Evolutionary conservation across 2,113 vertebrate genomes (phyloP).

Genomic region (Tachysurus vachellii): DNA sequence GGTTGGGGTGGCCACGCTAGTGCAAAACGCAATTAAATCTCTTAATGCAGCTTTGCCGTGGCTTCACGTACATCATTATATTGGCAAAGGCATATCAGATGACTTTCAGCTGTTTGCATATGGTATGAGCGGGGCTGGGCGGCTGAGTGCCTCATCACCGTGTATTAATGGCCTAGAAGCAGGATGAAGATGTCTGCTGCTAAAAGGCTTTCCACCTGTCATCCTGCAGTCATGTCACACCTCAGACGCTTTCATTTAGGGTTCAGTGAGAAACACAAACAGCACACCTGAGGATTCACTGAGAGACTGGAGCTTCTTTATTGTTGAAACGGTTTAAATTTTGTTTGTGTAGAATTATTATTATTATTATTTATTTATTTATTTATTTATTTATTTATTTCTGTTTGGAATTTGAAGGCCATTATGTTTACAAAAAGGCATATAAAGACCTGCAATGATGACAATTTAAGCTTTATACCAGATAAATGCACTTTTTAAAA

Average conservation of each 20-base stretch:
- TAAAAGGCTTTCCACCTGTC: slow-evolving; percentile 50
- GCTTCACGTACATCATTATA: slow-evolving; percentile 58
- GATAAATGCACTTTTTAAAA: neutral
- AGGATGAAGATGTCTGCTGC: slow-evolving; percentile 44
- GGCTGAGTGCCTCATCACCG: slow-evolving; percentile 39
- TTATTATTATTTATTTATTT: neutral
- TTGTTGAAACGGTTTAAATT: neutral
- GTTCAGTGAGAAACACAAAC: neutral
- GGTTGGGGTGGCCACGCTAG: slow-evolving; percentile 5
- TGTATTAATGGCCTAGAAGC: slow-evolving; percentile 46
- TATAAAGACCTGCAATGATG: neutral
- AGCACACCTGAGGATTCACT: slow-evolving; percentile 40
- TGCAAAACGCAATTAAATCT: slow-evolving; percentile 52
- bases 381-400: neutral
- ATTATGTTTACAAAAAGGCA: neutral
- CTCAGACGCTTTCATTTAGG: slow-evolving; percentile 38
- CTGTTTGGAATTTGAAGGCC: neutral
- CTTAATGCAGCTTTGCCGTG: slow-evolving; percentile 48
- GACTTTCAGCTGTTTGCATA: slow-evolving; percentile 55
- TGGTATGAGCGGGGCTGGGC: slow-evolving; percentile 29
- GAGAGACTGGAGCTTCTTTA: neutral
- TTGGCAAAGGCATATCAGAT: slow-evolving; percentile 54
- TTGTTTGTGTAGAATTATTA: neutral
- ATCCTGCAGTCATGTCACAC: slow-evolving; percentile 37
- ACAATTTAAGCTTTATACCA: neutral